Evolutionary conservation across 1,140 invertebrate genomes (phyloP).

Genomic region (Matsumurasca onukii): DNA sequence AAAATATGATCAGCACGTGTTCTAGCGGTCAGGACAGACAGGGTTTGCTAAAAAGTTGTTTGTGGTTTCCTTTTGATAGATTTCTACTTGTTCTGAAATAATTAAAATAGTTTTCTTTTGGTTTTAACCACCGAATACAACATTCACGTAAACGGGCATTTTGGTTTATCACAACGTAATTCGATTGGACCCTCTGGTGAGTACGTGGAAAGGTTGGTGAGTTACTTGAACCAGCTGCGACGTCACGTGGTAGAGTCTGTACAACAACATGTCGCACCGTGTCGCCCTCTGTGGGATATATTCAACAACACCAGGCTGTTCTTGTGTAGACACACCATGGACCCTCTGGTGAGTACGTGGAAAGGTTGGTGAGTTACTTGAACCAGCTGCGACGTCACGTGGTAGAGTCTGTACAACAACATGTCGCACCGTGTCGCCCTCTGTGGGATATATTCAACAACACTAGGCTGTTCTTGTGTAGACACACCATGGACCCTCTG

Average conservation of each 20-base stretch:
- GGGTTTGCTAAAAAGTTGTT: too few relatives aligned
- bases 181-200: too few relatives aligned
- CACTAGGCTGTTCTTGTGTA: slow-evolving; percentile 62
- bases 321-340: slow-evolving; percentile 67
- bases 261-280: slow-evolving; percentile 62
- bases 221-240: slow-evolving; percentile 64
- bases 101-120: too few relatives aligned
- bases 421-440: slow-evolving; percentile 67
- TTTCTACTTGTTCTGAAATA: too few relatives aligned
- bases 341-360: slow-evolving; percentile 56
- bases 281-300: slow-evolving; percentile 70
- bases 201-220: slow-evolving; percentile 60
- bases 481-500: slow-evolving; percentile 68
- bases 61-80: too few relatives aligned
- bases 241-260: slow-evolving; percentile 62
- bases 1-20: too few relatives aligned
- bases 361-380: slow-evolving; percentile 61
- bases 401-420: slow-evolving; percentile 57
- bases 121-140: too few relatives aligned
- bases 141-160: too few relatives aligned
- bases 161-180: too few relatives aligned
- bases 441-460: slow-evolving; percentile 69
- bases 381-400: slow-evolving; percentile 67
- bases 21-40: too few relatives aligned
- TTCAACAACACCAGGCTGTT: slow-evolving; percentile 62